Evolutionary conservation across 2,113 vertebrate genomes (phyloP), one percentile per base, ranked within the genome.

Genomic region (Trogon melanurus): DNA sequence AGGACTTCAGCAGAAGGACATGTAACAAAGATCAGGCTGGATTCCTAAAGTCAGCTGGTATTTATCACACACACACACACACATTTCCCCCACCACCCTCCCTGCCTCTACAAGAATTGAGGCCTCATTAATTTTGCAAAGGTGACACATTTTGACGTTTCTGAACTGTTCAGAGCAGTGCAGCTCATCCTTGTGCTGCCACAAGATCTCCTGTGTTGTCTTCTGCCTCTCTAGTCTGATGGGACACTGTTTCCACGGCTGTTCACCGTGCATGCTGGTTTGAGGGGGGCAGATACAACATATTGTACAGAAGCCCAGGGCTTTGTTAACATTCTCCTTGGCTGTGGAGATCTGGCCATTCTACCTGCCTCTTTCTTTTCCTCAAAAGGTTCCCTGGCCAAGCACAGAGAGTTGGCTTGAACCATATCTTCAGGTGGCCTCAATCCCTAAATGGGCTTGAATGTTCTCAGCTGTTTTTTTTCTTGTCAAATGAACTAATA

Each of bases 341-440:
- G 34, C 45, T 76, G 20, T 34, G 53, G 32, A 75, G 21, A 76
- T 17, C 11, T 30, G n/a, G 29, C 36, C 3, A 1, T 53, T 44
- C 50, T 70, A 19, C 10, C 23, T 1, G 1, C 22, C 65, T 38
- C 29, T 18, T 29, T 25, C 45, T 50, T 11, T 36, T 16, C 16
- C 44, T 80, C 27, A 29, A 21, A 70, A 88, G 10, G 47, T 54
- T 65, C 50, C n/a, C 47, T 36, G 32, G 27, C 30, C 57, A 81
- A 64, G 34, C 50, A 83, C 32, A 62, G 21, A 80, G 34, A 38
- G 15, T 34, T 51, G 44, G 29, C 74, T 53, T 58, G 26, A 88
- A 58, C 48, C 5, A 0, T 27, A 17, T 41, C 53, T 84, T 67
- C 0, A 1, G 11, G 47, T 61, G 47, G 41, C 48, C 47, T 16